Evolutionary conservation across 2,888 invertebrate species (phyloP).

Genomic region (Volucella inflata): DNA sequence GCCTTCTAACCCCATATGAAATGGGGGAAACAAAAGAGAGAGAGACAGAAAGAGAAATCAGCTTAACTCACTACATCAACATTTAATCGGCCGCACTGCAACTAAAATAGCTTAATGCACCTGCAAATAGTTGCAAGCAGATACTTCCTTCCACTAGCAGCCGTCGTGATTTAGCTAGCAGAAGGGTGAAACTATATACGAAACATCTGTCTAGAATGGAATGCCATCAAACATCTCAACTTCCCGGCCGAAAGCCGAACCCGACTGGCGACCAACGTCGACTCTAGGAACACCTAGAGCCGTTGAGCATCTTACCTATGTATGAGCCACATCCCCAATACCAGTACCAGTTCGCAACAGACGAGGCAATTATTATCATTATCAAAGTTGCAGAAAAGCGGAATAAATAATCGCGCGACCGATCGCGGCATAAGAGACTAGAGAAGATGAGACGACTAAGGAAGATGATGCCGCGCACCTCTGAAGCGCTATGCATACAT

Average conservation of each 20-base stretch:
- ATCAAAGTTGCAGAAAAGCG: conserved; percentile 74
- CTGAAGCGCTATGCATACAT: conserved; percentile 32
- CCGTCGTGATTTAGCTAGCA: conserved; percentile 31
- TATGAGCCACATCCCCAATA: conserved; percentile 54
- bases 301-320: conserved; percentile 40
- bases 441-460: conserved; percentile 25
- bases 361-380: conserved; percentile 73
- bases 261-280: neutral
- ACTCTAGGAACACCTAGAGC: conserved; percentile 51
- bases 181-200: conserved; percentile 74
- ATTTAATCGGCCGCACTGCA: conserved; percentile 60
- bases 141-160: neutral
- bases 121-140: conserved; percentile 65
- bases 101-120: conserved; percentile 72
- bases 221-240: conserved; percentile 75
- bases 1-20: conserved; percentile 31
- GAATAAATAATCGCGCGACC: conserved; percentile 69
- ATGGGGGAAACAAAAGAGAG: too few relatives aligned
- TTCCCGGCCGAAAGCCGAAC: conserved; percentile 57
- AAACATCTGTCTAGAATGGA: conserved; percentile 75
- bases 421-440: conserved; percentile 53
- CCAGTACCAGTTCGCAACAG: conserved; percentile 62
- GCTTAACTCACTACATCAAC: conserved; percentile 62
- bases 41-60: neutral
- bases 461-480: conserved; percentile 2